phyloP scores from a whole-genome alignment of 35 echinoderm and acorn worm species.

The Apostichopus californicus region DNA sequence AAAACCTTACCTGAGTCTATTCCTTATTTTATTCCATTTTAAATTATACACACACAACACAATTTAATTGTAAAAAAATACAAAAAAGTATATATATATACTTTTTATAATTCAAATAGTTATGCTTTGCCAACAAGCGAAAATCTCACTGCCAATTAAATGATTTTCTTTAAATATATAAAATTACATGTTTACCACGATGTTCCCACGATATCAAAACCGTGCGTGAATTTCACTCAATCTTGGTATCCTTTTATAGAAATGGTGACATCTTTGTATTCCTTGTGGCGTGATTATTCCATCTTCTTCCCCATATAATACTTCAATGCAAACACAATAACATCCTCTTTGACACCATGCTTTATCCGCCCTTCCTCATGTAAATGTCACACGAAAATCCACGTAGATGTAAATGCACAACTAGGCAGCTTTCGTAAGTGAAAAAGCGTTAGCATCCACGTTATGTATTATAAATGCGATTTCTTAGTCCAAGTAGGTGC shows the following conservation, averaged over 20 bases:
- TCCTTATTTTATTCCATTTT: too few relatives aligned
- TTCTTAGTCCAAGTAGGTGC: slow-evolving; percentile 6
- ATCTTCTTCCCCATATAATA: not conserved
- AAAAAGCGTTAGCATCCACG: slow-evolving; percentile 38
- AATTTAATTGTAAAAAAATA: too few relatives aligned
- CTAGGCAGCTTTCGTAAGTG: not conserved
- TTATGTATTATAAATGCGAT: slow-evolving; percentile 46
- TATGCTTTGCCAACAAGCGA: too few relatives aligned
- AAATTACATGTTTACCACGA: too few relatives aligned
- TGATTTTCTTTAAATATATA: too few relatives aligned
- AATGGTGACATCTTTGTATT: not conserved
- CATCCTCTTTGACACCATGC: not conserved
- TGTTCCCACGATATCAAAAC: too few relatives aligned
- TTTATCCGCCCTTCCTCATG: slow-evolving; percentile 16
- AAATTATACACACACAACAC: too few relatives aligned
- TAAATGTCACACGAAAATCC: slow-evolving; percentile 16
- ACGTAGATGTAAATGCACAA: slow-evolving; percentile 1
- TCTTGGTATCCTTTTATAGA: not conserved
- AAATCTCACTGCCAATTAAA: too few relatives aligned
- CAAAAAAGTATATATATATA: not conserved
- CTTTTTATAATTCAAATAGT: not conserved
- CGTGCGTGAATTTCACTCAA: not conserved
- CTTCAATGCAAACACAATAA: not conserved
- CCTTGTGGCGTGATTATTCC: not conserved
- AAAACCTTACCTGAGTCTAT: too few relatives aligned